Base-by-base conservation (phyloP, 2,888 invertebrate species). In the Amblyteles armatorius region DNA sequence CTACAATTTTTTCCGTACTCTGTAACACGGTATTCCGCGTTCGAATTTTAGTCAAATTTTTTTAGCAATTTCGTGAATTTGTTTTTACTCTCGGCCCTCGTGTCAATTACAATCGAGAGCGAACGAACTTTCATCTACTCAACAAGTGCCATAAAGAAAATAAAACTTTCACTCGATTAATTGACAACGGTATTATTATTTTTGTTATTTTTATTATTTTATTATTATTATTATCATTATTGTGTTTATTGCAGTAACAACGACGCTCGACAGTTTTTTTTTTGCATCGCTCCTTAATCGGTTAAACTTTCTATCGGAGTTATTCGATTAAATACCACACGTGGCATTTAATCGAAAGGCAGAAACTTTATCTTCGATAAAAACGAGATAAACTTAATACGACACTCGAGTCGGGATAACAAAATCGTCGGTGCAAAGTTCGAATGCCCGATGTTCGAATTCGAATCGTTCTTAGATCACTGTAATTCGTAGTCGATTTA, bases 331-430 rank as follows among this genome's bases (percentile, higher is more conserved):
- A n/a, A n/a, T n/a, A 33, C n/a, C 60, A 33, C 29, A n/a, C 16
- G 29, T 40, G 40, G 29, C 6, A 29, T 5, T 16, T 33, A 63
- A 63, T 63, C 60, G 26, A 11, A 55, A 55, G 16, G 60, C 16
- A 16, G 60, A 63, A 29, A 63, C 29, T 29, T 16, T 63, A 44
- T 63, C 60, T 16, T 6, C 60, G 60, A 63, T 33, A 63, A 63
- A 5, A 63, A 4, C 16, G 33, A 63, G 60, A 63, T 63, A 63
- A 63, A 29, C 60, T 2, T 40, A 44, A 44, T 2, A 33, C 29
- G 26, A 29, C 2, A 22, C 3, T 26, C 33, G 33, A 63, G 33
- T 29, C 16, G 16, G 16, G 33, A 33, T 63, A 29, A 6, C 60
- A 16, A 63, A 63, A 29, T 16, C 60, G 0, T 16, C 6, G 60